phyloP scores from a whole-genome alignment of 1,140 invertebrate genomes.

The Euwallacea fornicatus region DNA sequence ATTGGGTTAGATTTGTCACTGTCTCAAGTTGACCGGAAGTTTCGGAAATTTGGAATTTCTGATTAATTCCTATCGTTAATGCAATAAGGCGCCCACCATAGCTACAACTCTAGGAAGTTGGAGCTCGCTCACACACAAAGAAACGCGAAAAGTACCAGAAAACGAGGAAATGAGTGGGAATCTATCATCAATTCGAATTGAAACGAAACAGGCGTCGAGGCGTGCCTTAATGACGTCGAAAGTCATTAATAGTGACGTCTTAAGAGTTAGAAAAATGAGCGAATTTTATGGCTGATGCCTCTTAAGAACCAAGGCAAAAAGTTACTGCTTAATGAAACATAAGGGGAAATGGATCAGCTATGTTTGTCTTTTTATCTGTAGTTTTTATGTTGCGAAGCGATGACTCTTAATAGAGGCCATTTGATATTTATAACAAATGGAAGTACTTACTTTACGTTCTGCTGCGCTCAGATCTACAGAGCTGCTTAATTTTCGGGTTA shows the following conservation, averaged over 20 bases:
- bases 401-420: too few species aligned
- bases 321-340: constrained; percentile 30
- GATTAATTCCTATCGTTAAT: constrained; percentile 12
- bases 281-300: constrained; percentile 39
- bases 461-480: too few species aligned
- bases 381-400: too few species aligned
- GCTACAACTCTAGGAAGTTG: too few species aligned
- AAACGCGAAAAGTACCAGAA: too few species aligned
- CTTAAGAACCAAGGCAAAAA: constrained; percentile 31
- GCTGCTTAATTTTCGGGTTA: too few species aligned
- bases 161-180: constrained; percentile 11
- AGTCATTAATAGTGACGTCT: constrained; percentile 39
- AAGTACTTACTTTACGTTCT: not conserved
- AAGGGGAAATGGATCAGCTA: constrained; percentile 27
- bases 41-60: constrained; percentile 28
- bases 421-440: too few species aligned
- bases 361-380: constrained; percentile 8
- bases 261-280: constrained; percentile 38
- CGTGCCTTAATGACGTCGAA: constrained; percentile 37
- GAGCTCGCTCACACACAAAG: too few species aligned
- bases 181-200: constrained; percentile 39
- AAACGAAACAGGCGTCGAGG: constrained; percentile 32
- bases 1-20: constrained; percentile 36
- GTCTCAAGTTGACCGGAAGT: constrained; percentile 34
- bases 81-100: too few species aligned